Conservation (phyloP, 2,888 invertebrate genomes). For the Leucophenga montana region DNA sequence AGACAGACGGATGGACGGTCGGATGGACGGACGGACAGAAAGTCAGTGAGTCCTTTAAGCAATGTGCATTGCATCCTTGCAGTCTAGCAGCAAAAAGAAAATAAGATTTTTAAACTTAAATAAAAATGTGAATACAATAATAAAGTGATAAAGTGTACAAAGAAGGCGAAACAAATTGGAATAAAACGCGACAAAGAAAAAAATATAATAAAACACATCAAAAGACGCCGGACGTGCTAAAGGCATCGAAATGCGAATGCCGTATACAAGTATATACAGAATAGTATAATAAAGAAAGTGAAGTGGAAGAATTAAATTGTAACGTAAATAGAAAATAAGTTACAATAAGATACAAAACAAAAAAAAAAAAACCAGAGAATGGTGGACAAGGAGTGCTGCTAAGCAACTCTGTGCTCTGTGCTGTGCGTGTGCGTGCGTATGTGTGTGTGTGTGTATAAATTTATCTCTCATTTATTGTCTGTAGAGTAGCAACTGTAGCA, state of each 20-base stretch:
- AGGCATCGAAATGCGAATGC: no score
- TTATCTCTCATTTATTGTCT: no score
- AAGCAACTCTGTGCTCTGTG: no score
- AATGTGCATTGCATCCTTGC: no score
- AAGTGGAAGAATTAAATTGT: constrained; percentile 13
- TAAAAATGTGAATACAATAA: no score
- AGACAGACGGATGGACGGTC: not conserved
- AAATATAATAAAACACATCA: constrained; percentile 18
- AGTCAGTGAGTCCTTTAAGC: no score
- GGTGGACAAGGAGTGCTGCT: no score
- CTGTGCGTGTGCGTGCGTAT: no score
- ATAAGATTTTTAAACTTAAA: no score
- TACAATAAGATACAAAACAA: not conserved
- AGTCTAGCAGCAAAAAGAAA: not conserved
- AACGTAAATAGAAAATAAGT: not conserved
- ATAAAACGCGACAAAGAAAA: constrained; percentile 11
- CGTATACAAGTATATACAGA: no score
- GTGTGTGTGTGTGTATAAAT: no score
- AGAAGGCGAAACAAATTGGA: not conserved
- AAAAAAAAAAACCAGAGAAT: not conserved
- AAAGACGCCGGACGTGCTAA: not conserved
- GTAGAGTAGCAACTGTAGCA: not conserved
- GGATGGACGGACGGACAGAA: not conserved
- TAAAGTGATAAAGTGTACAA: no score
- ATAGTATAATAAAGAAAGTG: not conserved